Evolutionary conservation across 2,888 invertebrate species (phyloP).

Genomic region (Drosophila atripex): DNA sequence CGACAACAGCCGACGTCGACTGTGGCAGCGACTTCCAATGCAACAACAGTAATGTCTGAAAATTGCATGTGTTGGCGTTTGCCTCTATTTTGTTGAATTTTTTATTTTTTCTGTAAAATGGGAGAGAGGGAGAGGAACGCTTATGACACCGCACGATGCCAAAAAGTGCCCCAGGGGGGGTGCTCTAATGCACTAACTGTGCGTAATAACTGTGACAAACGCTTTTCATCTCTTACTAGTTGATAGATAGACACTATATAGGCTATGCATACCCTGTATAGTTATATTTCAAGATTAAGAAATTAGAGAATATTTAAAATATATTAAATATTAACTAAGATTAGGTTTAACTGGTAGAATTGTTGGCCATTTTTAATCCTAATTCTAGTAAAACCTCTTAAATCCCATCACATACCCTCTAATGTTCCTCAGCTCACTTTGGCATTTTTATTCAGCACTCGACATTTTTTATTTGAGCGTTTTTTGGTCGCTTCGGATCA

Average conservation of each 20-base stretch:
- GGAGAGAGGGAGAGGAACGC: slow-evolving; percentile 17
- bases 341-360: too few relatives aligned
- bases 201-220: slow-evolving; percentile 41
- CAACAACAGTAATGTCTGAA: slow-evolving; percentile 11
- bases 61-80: slow-evolving; percentile 47
- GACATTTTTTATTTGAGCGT: slow-evolving; percentile 22
- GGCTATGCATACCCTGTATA: neutral
- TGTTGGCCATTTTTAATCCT: too few relatives aligned
- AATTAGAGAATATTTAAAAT: too few relatives aligned
- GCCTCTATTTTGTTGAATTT: slow-evolving; percentile 31
- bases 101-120: too few relatives aligned
- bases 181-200: slow-evolving; percentile 13
- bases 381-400: too few relatives aligned
- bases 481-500: slow-evolving; percentile 43
- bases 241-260: neutral
- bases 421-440: slow-evolving; percentile 22
- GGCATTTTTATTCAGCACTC: slow-evolving; percentile 36
- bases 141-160: slow-evolving; percentile 63
- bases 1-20: slow-evolving; percentile 82
- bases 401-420: neutral
- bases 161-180: slow-evolving; percentile 47
- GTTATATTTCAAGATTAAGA: too few relatives aligned
- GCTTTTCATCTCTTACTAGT: neutral
- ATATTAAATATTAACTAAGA: too few relatives aligned
- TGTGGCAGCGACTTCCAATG: slow-evolving; percentile 41